A percentile compares a stretch with the other conserved stretches of the same genome.
Evolutionary conservation across 2,113 vertebrate genomes (phyloP).

Genomic region (Mirounga angustirostris): DNA sequence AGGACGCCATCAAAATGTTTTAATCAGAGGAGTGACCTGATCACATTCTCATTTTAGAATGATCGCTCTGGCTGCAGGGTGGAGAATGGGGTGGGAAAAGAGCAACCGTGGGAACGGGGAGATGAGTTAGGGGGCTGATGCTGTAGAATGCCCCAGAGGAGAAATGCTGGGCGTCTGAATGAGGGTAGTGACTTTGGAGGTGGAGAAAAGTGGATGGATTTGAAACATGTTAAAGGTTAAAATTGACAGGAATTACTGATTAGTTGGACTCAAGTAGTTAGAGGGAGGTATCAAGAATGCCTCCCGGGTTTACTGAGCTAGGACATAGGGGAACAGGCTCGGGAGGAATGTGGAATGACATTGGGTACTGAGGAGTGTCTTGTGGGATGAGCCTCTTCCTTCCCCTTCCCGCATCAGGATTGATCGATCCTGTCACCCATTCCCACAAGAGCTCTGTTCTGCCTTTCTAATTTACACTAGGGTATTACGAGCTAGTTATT

Average conservation of each 20-base stretch:
- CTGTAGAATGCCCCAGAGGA: not conserved
- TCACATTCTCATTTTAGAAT: constrained; percentile 10
- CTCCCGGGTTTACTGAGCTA: constrained; percentile 27
- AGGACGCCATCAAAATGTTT: not conserved
- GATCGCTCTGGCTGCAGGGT: not conserved
- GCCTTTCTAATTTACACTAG: constrained; percentile 25
- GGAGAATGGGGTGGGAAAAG: not conserved
- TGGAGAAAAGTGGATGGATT: constrained; percentile 7
- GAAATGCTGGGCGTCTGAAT: not conserved
- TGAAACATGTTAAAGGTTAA: not conserved
- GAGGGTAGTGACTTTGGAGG: not conserved
- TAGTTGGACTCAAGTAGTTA: not conserved
- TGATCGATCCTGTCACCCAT: not conserved
- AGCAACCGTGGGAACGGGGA: not conserved
- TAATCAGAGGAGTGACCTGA: not conserved
- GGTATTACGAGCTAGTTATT: not conserved
- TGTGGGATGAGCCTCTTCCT: not conserved
- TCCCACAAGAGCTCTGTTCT: not conserved
- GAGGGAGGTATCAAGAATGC: not conserved
- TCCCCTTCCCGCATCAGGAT: not conserved
- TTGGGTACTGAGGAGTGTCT: not conserved
- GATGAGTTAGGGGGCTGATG: not conserved
- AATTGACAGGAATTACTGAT: constrained; percentile 28
- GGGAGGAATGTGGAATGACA: not conserved
- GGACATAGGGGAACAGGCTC: not conserved